Percentiles rank a stretch among this genome's conserved stretches.
Conservation (phyloP, 2,888 invertebrate species). For the Abscondita cerata region DNA sequence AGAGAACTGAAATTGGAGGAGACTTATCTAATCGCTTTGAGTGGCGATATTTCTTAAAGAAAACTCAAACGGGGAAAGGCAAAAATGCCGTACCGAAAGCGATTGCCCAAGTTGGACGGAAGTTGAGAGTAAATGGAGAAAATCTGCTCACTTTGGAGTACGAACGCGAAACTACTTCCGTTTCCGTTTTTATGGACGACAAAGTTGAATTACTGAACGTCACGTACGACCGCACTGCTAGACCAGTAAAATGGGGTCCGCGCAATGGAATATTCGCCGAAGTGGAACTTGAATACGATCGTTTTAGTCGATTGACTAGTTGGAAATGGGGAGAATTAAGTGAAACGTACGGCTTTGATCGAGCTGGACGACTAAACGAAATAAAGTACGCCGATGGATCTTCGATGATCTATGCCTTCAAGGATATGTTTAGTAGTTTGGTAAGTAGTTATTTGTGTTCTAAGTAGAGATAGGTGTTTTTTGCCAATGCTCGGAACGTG, state of each 20-base stretch:
- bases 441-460: constrained; percentile 60
- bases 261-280: constrained; percentile 86
- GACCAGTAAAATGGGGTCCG: constrained; percentile 86
- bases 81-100: constrained; percentile 66
- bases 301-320: constrained; percentile 85
- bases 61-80: constrained; percentile 70
- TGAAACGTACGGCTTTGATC: constrained; percentile 89
- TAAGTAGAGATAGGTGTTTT: too few relatives aligned
- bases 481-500: too few relatives aligned
- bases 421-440: constrained; percentile 87
- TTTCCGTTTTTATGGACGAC: constrained; percentile 88
- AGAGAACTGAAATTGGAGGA: constrained; percentile 87
- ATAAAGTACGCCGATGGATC: constrained; percentile 91
- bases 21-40: constrained; percentile 93
- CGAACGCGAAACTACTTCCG: constrained; percentile 84
- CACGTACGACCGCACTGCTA: constrained; percentile 83
- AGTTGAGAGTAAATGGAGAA: constrained; percentile 88
- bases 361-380: constrained; percentile 87
- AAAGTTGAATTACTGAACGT: constrained; percentile 85
- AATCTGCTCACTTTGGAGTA: constrained; percentile 91
- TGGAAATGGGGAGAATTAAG: constrained; percentile 94
- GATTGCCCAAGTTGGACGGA: constrained; percentile 84
- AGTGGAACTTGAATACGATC: constrained; percentile 90
- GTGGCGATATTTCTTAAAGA: constrained; percentile 91
- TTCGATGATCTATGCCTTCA: constrained; percentile 89